Conservation (phyloP, 2,888 invertebrate genomes). For the Ormyrus thymus region DNA sequence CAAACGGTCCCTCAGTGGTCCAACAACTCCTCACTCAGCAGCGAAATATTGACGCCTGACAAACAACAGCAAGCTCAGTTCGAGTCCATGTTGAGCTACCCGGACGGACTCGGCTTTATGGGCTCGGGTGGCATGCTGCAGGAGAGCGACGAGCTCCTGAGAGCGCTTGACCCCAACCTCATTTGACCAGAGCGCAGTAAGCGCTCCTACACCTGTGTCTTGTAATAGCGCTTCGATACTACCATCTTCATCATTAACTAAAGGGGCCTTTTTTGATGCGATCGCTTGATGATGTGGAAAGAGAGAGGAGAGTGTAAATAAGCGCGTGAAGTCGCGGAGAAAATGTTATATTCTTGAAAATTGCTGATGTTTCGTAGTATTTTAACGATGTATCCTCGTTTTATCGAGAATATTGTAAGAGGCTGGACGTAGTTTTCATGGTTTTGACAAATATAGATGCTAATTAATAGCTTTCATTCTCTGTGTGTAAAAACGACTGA, state of each 20-base stretch:
- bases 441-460: too few relatives aligned
- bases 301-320: neutral
- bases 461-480: too few relatives aligned
- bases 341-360: constrained; percentile 25
- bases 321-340: neutral
- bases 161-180: constrained; percentile 34
- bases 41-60: neutral
- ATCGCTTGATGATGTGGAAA: neutral
- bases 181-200: constrained; percentile 1
- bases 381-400: too few relatives aligned
- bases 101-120: constrained; percentile 38
- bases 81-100: constrained; percentile 27
- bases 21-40: neutral
- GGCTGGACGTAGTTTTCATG: too few relatives aligned
- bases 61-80: constrained; percentile 5
- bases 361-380: neutral
- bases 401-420: too few relatives aligned
- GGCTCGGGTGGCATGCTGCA: constrained; percentile 1
- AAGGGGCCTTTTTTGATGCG: constrained; percentile 32
- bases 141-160: constrained; percentile 40
- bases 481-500: too few relatives aligned
- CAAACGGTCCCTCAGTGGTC: constrained; percentile 40
- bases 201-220: too few relatives aligned
- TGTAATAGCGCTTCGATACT: too few relatives aligned
- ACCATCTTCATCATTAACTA: constrained; percentile 6